Evolutionary conservation across 1,140 invertebrate genomes (phyloP).

Genomic region (Diplogasteroides magnus): DNA sequence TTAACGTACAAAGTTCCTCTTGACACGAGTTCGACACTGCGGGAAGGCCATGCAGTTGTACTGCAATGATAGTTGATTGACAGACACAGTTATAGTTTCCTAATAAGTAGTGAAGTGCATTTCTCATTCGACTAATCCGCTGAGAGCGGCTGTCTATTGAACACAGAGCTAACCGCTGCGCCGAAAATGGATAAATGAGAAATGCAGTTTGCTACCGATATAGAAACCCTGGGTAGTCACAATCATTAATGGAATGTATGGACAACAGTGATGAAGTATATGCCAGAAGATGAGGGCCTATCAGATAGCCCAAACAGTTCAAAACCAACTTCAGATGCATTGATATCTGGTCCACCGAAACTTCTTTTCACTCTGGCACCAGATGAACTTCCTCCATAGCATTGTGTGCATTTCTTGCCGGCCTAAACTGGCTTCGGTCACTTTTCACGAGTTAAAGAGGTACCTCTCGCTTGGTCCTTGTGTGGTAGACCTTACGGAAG

Average conservation of each 20-base stretch:
- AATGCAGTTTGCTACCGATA: too few relatives aligned
- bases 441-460: neutral
- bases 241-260: too few relatives aligned
- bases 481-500: conserved; percentile 35
- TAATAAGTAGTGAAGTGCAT: too few relatives aligned
- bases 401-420: conserved; percentile 6
- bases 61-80: conserved; percentile 26
- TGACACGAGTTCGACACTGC: conserved; percentile 36
- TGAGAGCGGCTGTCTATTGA: too few relatives aligned
- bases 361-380: conserved; percentile 34
- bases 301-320: conserved; percentile 3
- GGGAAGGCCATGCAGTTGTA: conserved; percentile 40
- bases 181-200: too few relatives aligned
- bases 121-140: too few relatives aligned
- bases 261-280: neutral
- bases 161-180: too few relatives aligned
- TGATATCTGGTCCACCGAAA: conserved; percentile 40
- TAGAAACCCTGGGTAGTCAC: too few relatives aligned
- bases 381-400: conserved; percentile 24
- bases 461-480: conserved; percentile 30
- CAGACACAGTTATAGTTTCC: too few relatives aligned
- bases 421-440: neutral
- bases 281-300: conserved; percentile 11
- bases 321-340: conserved; percentile 36
- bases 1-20: conserved; percentile 18